Conservation (phyloP, 2,113 vertebrate species). For the Corapipo altera region DNA sequence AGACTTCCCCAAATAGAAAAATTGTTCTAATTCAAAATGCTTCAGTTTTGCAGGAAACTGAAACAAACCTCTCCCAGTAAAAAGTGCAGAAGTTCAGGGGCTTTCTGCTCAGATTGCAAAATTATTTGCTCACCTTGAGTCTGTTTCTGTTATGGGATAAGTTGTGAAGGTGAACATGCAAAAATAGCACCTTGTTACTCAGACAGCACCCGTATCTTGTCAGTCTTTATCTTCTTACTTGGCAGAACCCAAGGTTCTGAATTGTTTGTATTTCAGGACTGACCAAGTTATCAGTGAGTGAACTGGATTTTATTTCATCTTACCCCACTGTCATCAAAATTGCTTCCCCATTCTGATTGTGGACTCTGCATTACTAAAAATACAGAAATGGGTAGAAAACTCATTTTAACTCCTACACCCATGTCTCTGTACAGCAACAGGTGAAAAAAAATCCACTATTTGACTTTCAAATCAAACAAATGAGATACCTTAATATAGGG, state of each 20-base stretch:
- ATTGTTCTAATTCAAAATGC: not conserved
- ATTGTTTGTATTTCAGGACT: not conserved
- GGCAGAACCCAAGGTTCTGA: not conserved
- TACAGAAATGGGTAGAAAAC: not conserved
- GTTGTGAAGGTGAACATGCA: not conserved
- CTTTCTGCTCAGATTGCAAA: not conserved
- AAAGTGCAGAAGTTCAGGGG: not conserved
- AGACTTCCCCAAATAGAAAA: not conserved
- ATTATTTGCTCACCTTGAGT: not conserved
- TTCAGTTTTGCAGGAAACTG: not conserved
- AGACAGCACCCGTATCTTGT: not conserved
- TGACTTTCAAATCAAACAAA: constrained; percentile 26
- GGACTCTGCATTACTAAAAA: not conserved
- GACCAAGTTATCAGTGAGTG: rapidly evolving
- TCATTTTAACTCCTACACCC: not conserved
- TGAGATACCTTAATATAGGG: not conserved
- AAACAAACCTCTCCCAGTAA: not conserved
- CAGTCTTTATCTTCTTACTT: not conserved
- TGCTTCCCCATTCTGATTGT: not conserved
- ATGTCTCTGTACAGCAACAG: not conserved
- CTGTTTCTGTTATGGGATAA: not conserved
- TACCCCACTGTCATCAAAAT: not conserved
- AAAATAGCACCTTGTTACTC: constrained; percentile 15
- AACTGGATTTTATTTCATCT: not conserved
- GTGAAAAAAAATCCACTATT: not conserved